Conservation (phyloP, 2,888 invertebrate genomes). For the Callinectes sapidus region DNA sequence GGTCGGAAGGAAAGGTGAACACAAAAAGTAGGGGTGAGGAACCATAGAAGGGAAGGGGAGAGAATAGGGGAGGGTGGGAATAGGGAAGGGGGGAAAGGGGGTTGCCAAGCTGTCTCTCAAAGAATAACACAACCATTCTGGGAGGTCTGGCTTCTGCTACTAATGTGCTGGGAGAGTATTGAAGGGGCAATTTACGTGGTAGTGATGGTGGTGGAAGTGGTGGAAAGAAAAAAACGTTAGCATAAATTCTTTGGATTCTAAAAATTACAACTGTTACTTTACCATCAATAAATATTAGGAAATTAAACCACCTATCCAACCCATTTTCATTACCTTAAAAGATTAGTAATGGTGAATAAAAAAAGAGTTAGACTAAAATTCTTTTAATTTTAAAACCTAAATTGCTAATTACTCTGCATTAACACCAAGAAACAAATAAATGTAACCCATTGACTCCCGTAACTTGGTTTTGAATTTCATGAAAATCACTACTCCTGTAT, state of each 20-base stretch:
- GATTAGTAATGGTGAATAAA: not conserved
- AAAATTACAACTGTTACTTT: not conserved
- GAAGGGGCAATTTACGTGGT: slow-evolving; percentile 14
- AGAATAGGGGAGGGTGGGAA: not conserved
- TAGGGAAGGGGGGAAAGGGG: not conserved
- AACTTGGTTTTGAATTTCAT: too few relatives aligned
- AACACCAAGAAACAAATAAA: too few relatives aligned
- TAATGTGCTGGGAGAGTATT: not conserved
- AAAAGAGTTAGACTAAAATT: too few relatives aligned
- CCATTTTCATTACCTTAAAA: too few relatives aligned
- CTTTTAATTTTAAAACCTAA: too few relatives aligned
- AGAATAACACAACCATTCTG: slow-evolving; percentile 25
- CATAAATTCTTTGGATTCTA: not conserved
- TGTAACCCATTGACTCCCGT: too few relatives aligned
- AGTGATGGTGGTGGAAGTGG: not conserved
- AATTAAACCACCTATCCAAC: not conserved
- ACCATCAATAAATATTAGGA: not conserved
- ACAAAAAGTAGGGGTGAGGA: slow-evolving; percentile 26
- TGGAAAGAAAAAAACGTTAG: not conserved
- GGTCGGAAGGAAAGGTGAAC: slow-evolving; percentile 12
- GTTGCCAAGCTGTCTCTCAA: slow-evolving; percentile 26
- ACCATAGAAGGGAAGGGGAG: slow-evolving; percentile 28
- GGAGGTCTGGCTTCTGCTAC: not conserved
- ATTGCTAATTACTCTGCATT: too few relatives aligned
- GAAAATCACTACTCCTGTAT: too few relatives aligned